Conservation (phyloP, 2,888 invertebrate genomes). For the Taphrorychus bicolor region DNA sequence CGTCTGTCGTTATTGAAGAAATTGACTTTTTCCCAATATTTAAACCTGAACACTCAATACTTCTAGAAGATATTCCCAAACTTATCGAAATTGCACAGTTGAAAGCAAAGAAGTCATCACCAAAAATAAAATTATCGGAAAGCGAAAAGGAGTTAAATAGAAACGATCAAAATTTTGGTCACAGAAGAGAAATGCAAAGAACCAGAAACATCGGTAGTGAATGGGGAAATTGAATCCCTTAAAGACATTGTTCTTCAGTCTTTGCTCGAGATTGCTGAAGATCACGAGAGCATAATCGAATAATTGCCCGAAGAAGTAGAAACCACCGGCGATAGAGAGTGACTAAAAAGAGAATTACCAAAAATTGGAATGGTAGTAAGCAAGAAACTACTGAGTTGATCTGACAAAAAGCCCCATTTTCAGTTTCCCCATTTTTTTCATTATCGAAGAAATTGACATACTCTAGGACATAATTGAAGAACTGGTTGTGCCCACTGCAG, state of each 20-base stretch:
- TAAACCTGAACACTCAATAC: conserved; percentile 44
- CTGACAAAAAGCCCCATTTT: conserved; percentile 50
- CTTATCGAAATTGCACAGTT: conserved; percentile 43
- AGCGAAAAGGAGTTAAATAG: conserved; percentile 59
- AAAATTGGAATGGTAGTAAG: conserved; percentile 58
- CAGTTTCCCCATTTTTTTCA: no score
- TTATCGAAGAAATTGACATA: conserved; percentile 46
- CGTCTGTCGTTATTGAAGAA: conserved; percentile 55
- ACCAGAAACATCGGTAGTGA: conserved; percentile 58
- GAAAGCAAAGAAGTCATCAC: conserved; percentile 40
- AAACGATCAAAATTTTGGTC: conserved; percentile 49
- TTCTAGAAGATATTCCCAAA: conserved; percentile 46
- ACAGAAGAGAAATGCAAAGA: conserved; percentile 52
- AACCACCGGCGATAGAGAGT: conserved; percentile 48
- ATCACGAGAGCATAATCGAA: conserved; percentile 41
- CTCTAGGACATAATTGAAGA: conserved; percentile 44
- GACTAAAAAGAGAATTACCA: conserved; percentile 48
- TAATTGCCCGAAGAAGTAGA: conserved; percentile 49
- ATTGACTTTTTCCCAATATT: conserved; percentile 50
- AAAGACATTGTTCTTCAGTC: conserved; percentile 33
- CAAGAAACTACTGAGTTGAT: conserved; percentile 53
- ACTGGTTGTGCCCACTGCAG: conserved; percentile 51
- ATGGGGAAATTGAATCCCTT: conserved; percentile 53
- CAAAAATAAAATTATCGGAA: conserved; percentile 55
- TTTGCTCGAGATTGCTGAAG: conserved; percentile 27